A percentile compares a stretch with the other conserved stretches of the same genome.
Evolutionary conservation across 2,797 vertebrate genomes (phyloP).

Genomic region (Acrossocheilus wenchowensis): DNA sequence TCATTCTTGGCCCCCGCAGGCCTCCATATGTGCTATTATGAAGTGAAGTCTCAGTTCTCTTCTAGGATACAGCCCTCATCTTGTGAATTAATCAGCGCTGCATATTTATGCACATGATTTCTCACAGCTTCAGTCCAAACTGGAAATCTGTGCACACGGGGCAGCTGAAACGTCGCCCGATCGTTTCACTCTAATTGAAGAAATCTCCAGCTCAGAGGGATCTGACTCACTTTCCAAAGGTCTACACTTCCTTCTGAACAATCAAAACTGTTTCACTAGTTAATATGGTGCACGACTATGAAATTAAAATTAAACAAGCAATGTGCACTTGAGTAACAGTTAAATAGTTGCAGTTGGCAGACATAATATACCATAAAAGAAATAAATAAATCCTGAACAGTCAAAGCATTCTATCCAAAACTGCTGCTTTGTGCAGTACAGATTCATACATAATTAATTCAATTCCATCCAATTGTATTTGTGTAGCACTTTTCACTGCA

Average conservation of each 20-base stretch:
- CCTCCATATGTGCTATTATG: not conserved
- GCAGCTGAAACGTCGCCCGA: not conserved
- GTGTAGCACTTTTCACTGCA: not conserved
- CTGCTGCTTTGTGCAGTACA: not conserved
- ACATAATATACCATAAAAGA: not conserved
- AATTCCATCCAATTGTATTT: not conserved
- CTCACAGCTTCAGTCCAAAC: constrained; percentile 5
- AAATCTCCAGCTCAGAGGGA: not conserved
- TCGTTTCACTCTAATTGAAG: not conserved
- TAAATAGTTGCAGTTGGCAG: not conserved
- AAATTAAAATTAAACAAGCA: not conserved
- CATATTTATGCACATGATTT: constrained; percentile 19
- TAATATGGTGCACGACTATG: not conserved
- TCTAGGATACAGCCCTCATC: not conserved
- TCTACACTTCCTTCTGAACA: not conserved
- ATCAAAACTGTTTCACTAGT: not conserved
- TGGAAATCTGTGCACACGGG: not conserved
- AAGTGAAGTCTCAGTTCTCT: not conserved
- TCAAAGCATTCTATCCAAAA: not conserved
- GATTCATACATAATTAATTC: constrained; percentile 15
- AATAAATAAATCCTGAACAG: not conserved
- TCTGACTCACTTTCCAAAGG: not conserved
- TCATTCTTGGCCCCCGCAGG: not conserved
- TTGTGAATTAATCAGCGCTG: constrained; percentile 24
- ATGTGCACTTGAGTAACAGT: not conserved